Evolutionary conservation across 2,113 vertebrate genomes (phyloP).

Genomic region (Camelus dromedarius): DNA sequence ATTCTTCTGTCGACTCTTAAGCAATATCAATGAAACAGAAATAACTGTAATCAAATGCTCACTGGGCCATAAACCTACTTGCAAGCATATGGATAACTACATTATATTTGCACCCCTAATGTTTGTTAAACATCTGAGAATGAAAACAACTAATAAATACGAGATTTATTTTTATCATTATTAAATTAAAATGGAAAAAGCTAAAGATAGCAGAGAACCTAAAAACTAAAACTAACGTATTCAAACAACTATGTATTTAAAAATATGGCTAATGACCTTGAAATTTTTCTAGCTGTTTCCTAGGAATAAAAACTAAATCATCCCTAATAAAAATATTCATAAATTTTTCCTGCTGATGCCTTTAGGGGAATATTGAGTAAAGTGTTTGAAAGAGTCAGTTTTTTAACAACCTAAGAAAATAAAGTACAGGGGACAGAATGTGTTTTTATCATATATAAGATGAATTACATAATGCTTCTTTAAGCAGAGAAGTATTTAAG

Average conservation of each 20-base stretch:
- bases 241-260: conserved; percentile 50
- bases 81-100: not conserved
- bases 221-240: conserved; percentile 57
- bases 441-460: conserved; percentile 8
- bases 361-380: conserved; percentile 42
- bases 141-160: conserved; percentile 59
- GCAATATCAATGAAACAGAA: conserved; percentile 37
- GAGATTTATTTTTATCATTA: conserved; percentile 65
- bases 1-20: not conserved
- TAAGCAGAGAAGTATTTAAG: not conserved
- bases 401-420: conserved; percentile 46
- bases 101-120: not conserved
- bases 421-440: conserved; percentile 15
- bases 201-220: conserved; percentile 25
- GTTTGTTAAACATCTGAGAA: conserved; percentile 41
- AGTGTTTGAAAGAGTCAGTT: not conserved
- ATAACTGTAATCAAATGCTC: conserved; percentile 16
- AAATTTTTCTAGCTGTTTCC: conserved; percentile 36
- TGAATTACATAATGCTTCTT: conserved; percentile 24
- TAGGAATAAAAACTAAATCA: conserved; percentile 55
- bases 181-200: conserved; percentile 64
- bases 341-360: conserved; percentile 37
- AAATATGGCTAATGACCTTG: conserved; percentile 62
- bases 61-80: not conserved
- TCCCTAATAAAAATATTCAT: conserved; percentile 59